phyloP scores from a whole-genome alignment of 2,113 vertebrate genomes.

The Bombycilla garrulus region DNA sequence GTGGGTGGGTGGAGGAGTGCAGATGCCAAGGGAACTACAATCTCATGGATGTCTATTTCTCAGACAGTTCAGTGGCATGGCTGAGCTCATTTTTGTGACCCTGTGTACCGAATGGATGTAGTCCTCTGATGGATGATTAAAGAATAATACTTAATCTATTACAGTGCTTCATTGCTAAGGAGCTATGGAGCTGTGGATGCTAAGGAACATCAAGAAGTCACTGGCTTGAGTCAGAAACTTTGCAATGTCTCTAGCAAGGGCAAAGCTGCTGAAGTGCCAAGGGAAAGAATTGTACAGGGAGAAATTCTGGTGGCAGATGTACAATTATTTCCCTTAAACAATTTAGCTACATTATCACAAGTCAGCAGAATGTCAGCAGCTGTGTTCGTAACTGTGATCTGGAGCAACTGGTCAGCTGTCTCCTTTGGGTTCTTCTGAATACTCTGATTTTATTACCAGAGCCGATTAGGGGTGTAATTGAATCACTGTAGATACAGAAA shows the following conservation, averaged over 20 bases:
- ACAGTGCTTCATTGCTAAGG: background rate
- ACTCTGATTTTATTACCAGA: background rate
- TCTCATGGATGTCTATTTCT: background rate
- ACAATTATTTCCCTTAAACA: background rate
- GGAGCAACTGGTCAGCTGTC: background rate
- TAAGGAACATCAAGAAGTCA: background rate
- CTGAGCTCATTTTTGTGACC: background rate
- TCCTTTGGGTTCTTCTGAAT: background rate
- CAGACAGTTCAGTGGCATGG: background rate
- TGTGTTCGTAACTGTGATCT: background rate
- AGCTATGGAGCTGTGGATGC: background rate
- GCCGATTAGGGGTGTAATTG: background rate
- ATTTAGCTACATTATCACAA: background rate
- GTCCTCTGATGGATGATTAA: background rate
- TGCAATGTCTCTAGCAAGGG: background rate
- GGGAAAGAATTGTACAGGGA: background rate
- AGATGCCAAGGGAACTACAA: background rate
- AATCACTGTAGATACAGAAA: background rate
- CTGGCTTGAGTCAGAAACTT: background rate
- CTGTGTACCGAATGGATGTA: background rate
- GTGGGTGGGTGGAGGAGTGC: background rate
- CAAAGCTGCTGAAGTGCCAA: background rate
- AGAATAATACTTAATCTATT: background rate
- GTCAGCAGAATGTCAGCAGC: background rate
- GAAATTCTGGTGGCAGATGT: background rate